phyloP scores from a whole-genome alignment of 2,888 invertebrate species.

The Entomobrya proxima region DNA sequence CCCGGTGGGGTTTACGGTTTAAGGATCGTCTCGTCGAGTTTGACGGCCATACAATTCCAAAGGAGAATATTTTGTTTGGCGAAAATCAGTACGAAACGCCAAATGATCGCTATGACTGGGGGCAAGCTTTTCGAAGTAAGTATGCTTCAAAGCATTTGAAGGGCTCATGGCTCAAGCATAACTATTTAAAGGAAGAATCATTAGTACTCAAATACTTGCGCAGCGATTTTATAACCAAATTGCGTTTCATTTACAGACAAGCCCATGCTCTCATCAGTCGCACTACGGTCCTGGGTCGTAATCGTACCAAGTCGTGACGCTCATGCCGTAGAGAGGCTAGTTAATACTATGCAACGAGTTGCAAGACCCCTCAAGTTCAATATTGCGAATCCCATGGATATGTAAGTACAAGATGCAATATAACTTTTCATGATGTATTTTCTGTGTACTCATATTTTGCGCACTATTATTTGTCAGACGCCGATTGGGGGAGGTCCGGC shows the following conservation, averaged over 20 bases:
- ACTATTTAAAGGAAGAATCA: no score
- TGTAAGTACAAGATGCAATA: no score
- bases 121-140: constrained; percentile 64
- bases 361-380: constrained; percentile 23
- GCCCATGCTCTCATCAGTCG: constrained; percentile 47
- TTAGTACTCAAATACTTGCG: no score
- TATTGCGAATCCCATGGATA: constrained; percentile 46
- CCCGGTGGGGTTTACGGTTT: constrained; percentile 64
- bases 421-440: not conserved
- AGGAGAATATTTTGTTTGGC: constrained; percentile 58
- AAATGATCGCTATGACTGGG: constrained; percentile 59
- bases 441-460: not conserved
- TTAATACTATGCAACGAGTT: constrained; percentile 54
- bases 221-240: no score
- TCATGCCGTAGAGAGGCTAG: constrained; percentile 37
- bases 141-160: no score
- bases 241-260: constrained; percentile 57
- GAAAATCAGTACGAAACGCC: constrained; percentile 36
- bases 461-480: constrained; percentile 18
- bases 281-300: constrained; percentile 57
- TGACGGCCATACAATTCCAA: constrained; percentile 57
- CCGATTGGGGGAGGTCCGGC: constrained; percentile 23
- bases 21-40: constrained; percentile 38
- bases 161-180: no score
- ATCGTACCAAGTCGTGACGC: constrained; percentile 60